A percentile compares a stretch with the other conserved stretches of the same genome.
phyloP scores from a whole-genome alignment of 35 echinoderm and acorn worm species.

The Eucidaris tribuloides region DNA sequence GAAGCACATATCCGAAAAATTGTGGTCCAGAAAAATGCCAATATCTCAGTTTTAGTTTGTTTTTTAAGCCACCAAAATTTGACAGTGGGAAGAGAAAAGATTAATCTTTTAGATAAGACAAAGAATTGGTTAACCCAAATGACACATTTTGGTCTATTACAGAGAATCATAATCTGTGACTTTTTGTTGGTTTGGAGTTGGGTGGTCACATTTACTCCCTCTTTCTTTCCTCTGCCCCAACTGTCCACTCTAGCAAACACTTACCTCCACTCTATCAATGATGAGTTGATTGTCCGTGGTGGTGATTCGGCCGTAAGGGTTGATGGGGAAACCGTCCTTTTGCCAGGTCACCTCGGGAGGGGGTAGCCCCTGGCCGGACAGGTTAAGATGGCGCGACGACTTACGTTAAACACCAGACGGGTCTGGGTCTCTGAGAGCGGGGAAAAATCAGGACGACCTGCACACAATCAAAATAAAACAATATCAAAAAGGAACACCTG shows the following conservation, averaged over 20 bases:
- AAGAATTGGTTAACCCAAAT: background rate
- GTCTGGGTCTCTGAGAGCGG: too few species aligned
- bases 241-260: background rate
- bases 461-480: too few species aligned
- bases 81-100: background rate
- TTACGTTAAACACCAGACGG: slow-evolving; percentile 11
- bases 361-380: slow-evolving; percentile 73
- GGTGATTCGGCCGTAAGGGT: background rate
- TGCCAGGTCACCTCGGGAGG: slow-evolving; percentile 61
- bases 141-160: background rate
- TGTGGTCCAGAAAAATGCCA: too few species aligned
- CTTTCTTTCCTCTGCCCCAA: background rate
- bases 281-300: slow-evolving; percentile 48
- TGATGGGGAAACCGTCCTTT: slow-evolving; percentile 62
- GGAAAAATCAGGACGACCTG: too few species aligned
- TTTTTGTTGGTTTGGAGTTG: too few species aligned
- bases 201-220: background rate
- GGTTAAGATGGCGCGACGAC: slow-evolving; percentile 21
- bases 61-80: too few species aligned
- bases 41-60: too few species aligned
- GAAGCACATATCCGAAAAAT: too few species aligned
- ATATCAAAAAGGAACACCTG: too few species aligned
- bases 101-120: background rate
- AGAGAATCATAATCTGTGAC: too few species aligned
- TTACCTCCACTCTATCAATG: slow-evolving; percentile 72